Base-by-base conservation (phyloP, 1,140 invertebrate species). In the Phymastichus coffea region DNA sequence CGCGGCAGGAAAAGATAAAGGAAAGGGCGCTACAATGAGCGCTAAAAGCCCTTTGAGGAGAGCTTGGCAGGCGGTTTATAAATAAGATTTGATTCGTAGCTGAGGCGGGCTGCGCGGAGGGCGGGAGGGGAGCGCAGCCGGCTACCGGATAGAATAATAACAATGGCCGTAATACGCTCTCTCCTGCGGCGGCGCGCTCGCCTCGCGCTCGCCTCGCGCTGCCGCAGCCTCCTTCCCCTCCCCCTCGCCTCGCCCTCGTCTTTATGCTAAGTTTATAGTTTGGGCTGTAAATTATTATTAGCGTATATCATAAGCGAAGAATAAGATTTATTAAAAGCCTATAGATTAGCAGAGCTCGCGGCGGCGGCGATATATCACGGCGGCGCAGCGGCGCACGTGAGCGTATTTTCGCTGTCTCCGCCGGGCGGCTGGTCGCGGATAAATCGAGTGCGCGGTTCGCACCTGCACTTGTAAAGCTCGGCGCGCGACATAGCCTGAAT, bases 201-300 rank as follows among this genome's bases (percentile, higher is more conserved):
- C 40, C 37, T 33, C 15, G 49, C 44, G 43, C 48, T 48, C 14
- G 17, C 20, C 46, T 46, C 25, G 26, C 22, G 23, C 41, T 41
- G 14, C 17, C 17, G 4, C 30, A n/a, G 35, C 46, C 6, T 25
- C 22, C 10, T 14, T 12, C 26, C 20, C 14, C 20, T 3, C 8
- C 20, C 17, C 20, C 38, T 12, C 22, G 8, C 23, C 19, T 20
- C 19, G n/a, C 35, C 22, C 47, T 44, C 52, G 26, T 53, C 57
- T 59, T 40, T 60, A 57, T 57, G 40, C 33, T 64, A 68, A 70
- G 66, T 71, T 76, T 75, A 74, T 73, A 76, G 73, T 76, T 74
- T 73, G 72, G 66, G 69, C 73, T 75, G 71, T 78, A 77, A 78
- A 78, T 77, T 77, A 76, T 78, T 76, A 78, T 77, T 78, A 77